Evolutionary conservation across 2,113 vertebrate species (phyloP).

Genomic region (Cynocephalus volans): DNA sequence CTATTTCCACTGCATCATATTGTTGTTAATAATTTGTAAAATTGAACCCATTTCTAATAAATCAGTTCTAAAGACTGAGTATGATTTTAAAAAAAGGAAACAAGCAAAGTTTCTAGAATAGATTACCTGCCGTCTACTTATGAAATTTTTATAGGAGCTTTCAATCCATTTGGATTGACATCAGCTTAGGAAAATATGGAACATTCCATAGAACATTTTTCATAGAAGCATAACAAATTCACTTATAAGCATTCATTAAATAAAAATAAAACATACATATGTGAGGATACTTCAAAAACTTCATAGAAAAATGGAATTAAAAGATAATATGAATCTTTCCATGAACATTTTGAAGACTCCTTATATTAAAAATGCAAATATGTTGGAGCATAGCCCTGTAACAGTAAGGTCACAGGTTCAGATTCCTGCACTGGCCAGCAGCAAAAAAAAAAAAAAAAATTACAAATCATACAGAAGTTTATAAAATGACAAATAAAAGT

Average conservation of each 20-base stretch:
- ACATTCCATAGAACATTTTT: not conserved
- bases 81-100: not conserved
- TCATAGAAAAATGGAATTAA: too few species aligned
- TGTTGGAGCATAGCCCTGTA: too few species aligned
- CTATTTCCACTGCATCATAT: not conserved
- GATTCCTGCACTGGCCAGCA: too few species aligned
- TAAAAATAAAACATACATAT: not conserved
- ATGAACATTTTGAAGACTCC: too few species aligned
- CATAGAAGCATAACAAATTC: not conserved
- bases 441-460: too few species aligned
- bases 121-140: not conserved
- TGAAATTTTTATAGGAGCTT: not conserved
- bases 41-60: not conserved
- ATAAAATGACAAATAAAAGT: slow-evolving; percentile 12
- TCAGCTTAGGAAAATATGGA: not conserved
- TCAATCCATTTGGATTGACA: not conserved
- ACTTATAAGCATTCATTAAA: slow-evolving; percentile 24
- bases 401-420: too few species aligned
- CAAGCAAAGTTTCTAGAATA: not conserved
- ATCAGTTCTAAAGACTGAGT: not conserved
- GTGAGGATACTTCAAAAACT: not conserved
- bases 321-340: too few species aligned
- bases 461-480: not conserved
- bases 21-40: not conserved
- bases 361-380: too few species aligned